Evolutionary conservation across 1,140 invertebrate genomes (phyloP).

Genomic region (Drosophila parvula): DNA sequence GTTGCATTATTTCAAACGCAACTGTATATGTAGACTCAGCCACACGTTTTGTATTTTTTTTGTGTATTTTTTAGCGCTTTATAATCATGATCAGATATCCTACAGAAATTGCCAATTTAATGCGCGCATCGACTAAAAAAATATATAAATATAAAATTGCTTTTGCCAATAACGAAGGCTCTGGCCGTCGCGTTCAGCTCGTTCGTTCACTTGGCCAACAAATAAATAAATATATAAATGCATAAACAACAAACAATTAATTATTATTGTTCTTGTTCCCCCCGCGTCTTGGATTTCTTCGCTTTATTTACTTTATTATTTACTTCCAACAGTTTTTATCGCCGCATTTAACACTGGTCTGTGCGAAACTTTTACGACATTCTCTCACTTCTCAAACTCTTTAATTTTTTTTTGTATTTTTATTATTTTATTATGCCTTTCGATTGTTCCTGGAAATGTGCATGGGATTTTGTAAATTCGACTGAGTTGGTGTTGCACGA

Average conservation of each 20-base stretch:
- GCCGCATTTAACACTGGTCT: slow-evolving; percentile 39
- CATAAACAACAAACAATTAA: slow-evolving; percentile 46
- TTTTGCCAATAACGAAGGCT: slow-evolving; percentile 32
- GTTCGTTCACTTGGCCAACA: slow-evolving; percentile 41
- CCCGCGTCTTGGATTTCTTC: slow-evolving; percentile 32
- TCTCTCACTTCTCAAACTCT: slow-evolving; percentile 23
- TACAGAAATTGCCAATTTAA: slow-evolving; percentile 68
- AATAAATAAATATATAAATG: slow-evolving; percentile 55
- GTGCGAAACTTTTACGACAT: slow-evolving; percentile 64
- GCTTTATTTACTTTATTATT: slow-evolving; percentile 31
- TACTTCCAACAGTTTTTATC: slow-evolving; percentile 53
- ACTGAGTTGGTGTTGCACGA: slow-evolving; percentile 4
- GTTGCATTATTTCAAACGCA: neutral
- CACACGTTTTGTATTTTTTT: slow-evolving; percentile 21
- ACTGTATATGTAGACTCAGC: slow-evolving; percentile 14
- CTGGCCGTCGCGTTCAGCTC: slow-evolving; percentile 16
- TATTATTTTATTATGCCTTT: slow-evolving; percentile 47
- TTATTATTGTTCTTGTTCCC: slow-evolving; percentile 46
- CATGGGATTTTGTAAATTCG: slow-evolving; percentile 40
- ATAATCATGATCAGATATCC: slow-evolving; percentile 49
- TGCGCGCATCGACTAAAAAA: slow-evolving; percentile 76
- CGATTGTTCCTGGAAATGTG: slow-evolving; percentile 51
- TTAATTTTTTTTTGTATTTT: slow-evolving; percentile 5
- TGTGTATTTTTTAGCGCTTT: slow-evolving; percentile 32
- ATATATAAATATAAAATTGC: slow-evolving; percentile 69